phyloP scores from a whole-genome alignment of 2,113 vertebrate species.

The Saimiri boliviensis region DNA sequence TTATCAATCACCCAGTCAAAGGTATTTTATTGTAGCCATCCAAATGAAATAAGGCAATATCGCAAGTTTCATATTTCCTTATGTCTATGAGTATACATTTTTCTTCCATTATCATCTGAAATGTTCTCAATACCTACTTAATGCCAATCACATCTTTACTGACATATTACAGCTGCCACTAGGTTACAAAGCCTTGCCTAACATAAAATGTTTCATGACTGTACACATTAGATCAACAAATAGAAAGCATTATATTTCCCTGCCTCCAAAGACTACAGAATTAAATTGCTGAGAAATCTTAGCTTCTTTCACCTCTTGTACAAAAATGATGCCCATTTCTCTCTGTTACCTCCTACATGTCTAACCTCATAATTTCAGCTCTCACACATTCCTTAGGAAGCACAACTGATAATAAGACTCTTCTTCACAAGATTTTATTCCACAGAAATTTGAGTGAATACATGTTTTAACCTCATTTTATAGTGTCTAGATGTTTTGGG shows the following conservation, averaged over 20 bases:
- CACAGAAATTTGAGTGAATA: background rate
- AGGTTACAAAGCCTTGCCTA: background rate
- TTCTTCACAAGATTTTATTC: background rate
- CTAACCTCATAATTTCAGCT: background rate
- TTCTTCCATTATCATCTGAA: background rate
- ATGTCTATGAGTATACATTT: background rate
- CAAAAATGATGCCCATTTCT: background rate
- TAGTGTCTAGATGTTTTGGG: background rate
- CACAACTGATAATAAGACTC: background rate
- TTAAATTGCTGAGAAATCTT: background rate
- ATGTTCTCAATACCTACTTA: background rate
- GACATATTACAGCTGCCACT: background rate
- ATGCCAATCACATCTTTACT: background rate
- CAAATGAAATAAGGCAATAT: background rate
- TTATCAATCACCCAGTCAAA: background rate
- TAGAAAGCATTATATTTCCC: background rate
- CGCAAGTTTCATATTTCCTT: background rate
- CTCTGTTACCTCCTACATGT: background rate
- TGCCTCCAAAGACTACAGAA: background rate
- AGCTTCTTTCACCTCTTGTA: background rate
- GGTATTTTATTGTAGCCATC: background rate
- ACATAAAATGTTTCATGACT: background rate
- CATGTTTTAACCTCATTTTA: background rate
- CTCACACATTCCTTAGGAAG: background rate
- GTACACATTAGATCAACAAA: background rate